Percentiles rank a stretch among this genome's conserved stretches.
These are phyloP conservation scores for Hypselothyrea guttata DNA, from an alignment of 2,888 invertebrate species.

Conservation along the genomic window DNA sequence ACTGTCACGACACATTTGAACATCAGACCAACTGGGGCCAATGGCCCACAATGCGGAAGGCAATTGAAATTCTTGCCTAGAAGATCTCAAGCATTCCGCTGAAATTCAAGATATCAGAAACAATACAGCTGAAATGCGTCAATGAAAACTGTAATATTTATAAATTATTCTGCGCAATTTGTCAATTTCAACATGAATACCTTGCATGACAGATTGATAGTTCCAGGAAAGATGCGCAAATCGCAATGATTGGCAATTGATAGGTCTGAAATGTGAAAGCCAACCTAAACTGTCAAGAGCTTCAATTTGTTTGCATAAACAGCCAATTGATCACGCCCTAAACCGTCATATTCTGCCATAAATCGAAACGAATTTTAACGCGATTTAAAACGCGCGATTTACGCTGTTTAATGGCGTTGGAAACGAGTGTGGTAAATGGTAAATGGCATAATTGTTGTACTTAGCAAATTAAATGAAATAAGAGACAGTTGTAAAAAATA, in stretches of 20 bases:
- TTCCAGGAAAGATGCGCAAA: too few species aligned
- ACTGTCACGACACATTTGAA: constrained; percentile 36
- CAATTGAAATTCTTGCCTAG: constrained; percentile 3
- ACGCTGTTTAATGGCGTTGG: constrained; percentile 23
- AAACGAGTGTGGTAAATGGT: constrained; percentile 21
- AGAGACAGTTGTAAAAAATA: constrained; percentile 18
- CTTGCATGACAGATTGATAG: too few species aligned
- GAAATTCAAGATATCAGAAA: background rate
- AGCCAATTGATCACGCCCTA: background rate
- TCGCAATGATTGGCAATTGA: too few species aligned
- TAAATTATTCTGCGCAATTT: too few species aligned
- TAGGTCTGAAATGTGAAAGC: too few species aligned
- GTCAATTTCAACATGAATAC: too few species aligned
- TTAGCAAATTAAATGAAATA: constrained; percentile 42
- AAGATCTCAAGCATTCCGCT: background rate
- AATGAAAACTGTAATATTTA: background rate
- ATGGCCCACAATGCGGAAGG: constrained; percentile 28
- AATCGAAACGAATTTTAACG: background rate
- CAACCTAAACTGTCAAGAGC: too few species aligned
- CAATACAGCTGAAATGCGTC: background rate
- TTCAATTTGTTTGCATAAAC: too few species aligned
- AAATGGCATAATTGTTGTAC: constrained; percentile 46
- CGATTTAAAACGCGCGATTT: constrained; percentile 19
- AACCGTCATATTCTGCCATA: background rate
- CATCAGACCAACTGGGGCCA: constrained; percentile 35